Conservation (phyloP, 2,113 vertebrate genomes). For the Rhagologus leucostigma region DNA sequence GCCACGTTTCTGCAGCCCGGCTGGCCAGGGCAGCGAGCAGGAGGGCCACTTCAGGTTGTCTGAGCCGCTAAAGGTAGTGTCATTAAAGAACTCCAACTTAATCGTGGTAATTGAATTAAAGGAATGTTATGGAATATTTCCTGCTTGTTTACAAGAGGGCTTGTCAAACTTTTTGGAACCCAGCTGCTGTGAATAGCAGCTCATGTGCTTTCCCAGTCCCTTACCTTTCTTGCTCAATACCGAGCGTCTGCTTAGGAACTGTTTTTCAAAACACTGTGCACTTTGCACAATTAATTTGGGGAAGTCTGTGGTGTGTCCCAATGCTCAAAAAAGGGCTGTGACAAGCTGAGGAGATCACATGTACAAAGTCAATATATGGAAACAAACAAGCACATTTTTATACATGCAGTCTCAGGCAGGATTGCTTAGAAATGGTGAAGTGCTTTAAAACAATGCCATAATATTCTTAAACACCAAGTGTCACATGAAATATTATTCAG, state of each 20-base stretch:
- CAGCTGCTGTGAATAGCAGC: background rate
- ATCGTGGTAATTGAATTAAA: background rate
- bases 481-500: background rate
- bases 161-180: background rate
- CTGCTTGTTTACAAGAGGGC: background rate
- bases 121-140: background rate
- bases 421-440: background rate
- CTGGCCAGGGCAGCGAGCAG: background rate
- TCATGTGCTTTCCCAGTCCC: background rate
- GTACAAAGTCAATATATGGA: rapidly evolving
- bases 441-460: background rate
- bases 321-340: background rate
- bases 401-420: rapidly evolving
- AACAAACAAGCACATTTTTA: background rate
- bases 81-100: background rate
- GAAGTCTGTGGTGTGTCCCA: background rate
- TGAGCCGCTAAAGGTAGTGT: background rate
- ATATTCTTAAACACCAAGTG: background rate
- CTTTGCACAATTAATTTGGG: background rate
- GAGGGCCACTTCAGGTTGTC: background rate
- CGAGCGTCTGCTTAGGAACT: background rate
- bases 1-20: background rate
- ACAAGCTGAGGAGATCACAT: background rate
- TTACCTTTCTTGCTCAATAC: background rate
- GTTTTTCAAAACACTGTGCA: background rate